phyloP scores from a whole-genome alignment of 2,797 vertebrate genomes.

The Eulemur mongoz region DNA sequence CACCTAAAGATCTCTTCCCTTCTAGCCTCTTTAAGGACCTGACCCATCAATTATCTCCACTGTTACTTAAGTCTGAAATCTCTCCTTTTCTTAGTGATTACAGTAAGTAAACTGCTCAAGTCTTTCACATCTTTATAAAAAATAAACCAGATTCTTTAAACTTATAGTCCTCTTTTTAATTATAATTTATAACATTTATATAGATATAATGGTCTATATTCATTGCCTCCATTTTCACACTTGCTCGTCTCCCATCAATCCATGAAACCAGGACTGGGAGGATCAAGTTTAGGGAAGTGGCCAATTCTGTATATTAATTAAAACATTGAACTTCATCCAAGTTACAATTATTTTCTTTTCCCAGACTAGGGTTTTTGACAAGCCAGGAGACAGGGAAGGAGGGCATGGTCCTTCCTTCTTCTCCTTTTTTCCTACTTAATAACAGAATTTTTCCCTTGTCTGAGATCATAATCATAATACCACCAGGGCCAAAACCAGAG shows the following conservation, averaged over 20 bases:
- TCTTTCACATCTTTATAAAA: slow-evolving; percentile 1
- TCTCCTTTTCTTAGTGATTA: not conserved
- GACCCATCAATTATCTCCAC: not conserved
- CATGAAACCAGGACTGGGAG: not conserved
- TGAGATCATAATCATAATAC: not conserved
- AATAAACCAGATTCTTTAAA: not conserved
- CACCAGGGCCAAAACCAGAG: not conserved
- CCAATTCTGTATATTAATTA: not conserved
- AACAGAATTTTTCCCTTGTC: not conserved
- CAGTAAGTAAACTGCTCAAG: not conserved
- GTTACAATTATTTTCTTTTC: not conserved
- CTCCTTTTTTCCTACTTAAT: not conserved
- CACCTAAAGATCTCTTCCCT: not conserved
- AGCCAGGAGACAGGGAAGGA: not conserved
- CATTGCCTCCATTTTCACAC: not conserved
- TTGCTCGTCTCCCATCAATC: not conserved
- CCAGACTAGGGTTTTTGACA: not conserved
- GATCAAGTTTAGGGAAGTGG: not conserved
- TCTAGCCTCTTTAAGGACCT: not conserved
- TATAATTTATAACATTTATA: not conserved
- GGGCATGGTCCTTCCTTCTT: not conserved
- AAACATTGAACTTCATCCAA: not conserved
- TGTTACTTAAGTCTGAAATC: not conserved
- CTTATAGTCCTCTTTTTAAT: not conserved
- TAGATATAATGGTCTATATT: not conserved